Conservation (phyloP, 2,888 invertebrate genomes). For the Coelopa pilipes region DNA sequence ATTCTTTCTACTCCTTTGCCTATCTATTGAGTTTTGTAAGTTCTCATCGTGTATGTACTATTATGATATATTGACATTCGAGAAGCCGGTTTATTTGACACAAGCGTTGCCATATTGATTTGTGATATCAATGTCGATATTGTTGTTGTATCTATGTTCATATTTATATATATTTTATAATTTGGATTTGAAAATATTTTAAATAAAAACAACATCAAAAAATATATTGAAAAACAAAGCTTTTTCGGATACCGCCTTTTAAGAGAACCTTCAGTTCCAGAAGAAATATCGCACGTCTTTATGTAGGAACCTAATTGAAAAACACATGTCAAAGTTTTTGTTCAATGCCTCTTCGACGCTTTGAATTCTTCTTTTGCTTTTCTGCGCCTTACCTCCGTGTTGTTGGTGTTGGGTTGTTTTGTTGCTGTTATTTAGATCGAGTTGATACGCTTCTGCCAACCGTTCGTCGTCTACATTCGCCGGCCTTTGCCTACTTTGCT, state of each 20-base stretch:
- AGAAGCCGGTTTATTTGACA: neutral
- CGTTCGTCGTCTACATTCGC: neutral
- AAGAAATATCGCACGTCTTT: neutral
- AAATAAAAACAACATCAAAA: too few species aligned
- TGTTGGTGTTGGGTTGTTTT: slow-evolving; percentile 2
- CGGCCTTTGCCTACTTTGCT: neutral
- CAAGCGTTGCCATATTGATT: neutral
- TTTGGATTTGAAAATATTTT: too few species aligned
- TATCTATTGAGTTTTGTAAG: neutral
- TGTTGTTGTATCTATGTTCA: too few species aligned
- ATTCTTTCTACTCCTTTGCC: too few species aligned
- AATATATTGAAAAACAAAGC: too few species aligned
- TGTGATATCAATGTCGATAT: too few species aligned
- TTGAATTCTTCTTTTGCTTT: neutral
- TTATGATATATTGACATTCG: neutral
- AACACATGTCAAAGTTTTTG: slow-evolving; percentile 31
- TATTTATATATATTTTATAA: too few species aligned
- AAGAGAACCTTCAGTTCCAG: too few species aligned
- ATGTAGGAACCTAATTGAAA: neutral
- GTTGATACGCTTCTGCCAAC: neutral
- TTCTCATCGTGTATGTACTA: neutral
- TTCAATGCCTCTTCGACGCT: neutral
- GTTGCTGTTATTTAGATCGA: neutral
- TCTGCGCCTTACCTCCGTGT: neutral
- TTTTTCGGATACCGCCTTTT: too few species aligned